Evolutionary conservation across 2,888 invertebrate species (phyloP).

Genomic region (Melieria crassipennis): DNA sequence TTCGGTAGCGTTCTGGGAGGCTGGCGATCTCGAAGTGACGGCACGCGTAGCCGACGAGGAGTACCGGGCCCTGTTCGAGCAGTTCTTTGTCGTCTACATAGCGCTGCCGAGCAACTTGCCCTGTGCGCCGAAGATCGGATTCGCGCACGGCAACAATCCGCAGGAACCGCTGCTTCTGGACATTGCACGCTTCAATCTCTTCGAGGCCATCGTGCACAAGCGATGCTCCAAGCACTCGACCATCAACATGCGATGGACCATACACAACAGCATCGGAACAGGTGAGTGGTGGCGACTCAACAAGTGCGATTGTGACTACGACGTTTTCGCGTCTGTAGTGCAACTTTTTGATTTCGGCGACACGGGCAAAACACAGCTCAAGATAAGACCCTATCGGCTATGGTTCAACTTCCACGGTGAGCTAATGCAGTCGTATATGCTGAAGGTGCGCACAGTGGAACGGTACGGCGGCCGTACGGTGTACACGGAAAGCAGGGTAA

Average conservation of each 20-base stretch:
- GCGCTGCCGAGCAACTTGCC: slow-evolving; percentile 1
- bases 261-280: slow-evolving; percentile 42
- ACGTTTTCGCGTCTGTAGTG: slow-evolving; percentile 30
- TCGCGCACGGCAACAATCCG: slow-evolving; percentile 44
- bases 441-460: slow-evolving; percentile 30
- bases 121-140: slow-evolving; percentile 39
- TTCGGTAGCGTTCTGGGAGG: slow-evolving; percentile 41
- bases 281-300: slow-evolving; percentile 10
- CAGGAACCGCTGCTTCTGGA: slow-evolving; percentile 43
- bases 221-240: slow-evolving; percentile 39
- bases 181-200: slow-evolving; percentile 44
- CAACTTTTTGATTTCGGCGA: slow-evolving; percentile 42
- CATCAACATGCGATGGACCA: slow-evolving; percentile 41
- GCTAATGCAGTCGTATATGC: slow-evolving; percentile 42
- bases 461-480: background rate
- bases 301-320: background rate
- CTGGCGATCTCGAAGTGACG: slow-evolving; percentile 25
- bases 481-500: slow-evolving; percentile 35
- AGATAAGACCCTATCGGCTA: slow-evolving; percentile 44
- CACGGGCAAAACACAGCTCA: slow-evolving; percentile 27
- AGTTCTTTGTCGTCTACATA: slow-evolving; percentile 34
- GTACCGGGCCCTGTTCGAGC: slow-evolving; percentile 10
- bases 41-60: slow-evolving; percentile 14
- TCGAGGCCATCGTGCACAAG: slow-evolving; percentile 42
- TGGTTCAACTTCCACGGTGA: slow-evolving; percentile 46